Base-by-base conservation (phyloP, 2,888 invertebrate genomes). In the Orgyia antiqua region DNA sequence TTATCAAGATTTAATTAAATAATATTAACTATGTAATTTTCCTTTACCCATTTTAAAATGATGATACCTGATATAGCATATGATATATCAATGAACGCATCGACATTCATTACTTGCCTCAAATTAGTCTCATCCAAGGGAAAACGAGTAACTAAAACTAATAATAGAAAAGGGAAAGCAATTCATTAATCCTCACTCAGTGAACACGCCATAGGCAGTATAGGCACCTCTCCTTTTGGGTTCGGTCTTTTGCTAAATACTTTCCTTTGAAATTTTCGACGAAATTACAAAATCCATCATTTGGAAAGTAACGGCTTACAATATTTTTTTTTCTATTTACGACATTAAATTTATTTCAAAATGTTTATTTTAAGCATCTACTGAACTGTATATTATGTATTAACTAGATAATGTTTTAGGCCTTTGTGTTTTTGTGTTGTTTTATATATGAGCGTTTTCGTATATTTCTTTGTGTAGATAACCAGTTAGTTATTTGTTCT, bases 121-220 rank as follows among this genome's bases (percentile, higher is more conserved):
- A 37, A 50, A 40, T 46, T 42, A 37, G 45, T 55, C 27, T 36
- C 36, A 30, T 39, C 31, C 34, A 17, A 34, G 29, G 31, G 32
- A 33, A 47, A 46, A 35, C 37, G 37, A 47, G 45, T 35, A 43
- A 46, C 45, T 46, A 39, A 46, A 51, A 52, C 57, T 62, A 60
- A 53, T 59, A 54, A 58, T 63, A 58, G 58, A 51, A 60, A 47
- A 51, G 44, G 35, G 37, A 49, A 50, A 50, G 45, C 50, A 58
- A 58, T 62, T 53, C 52, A 62, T 62, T 60, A 54, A 49, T 49
- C 55, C 41, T 46, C 41, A 27, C 30, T 33, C 42, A 23, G 33
- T 34, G 44, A 36, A 29, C 40, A 41, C 44, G 43, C 31, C 31
- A 45, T 44, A 12, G 33, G 26, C 33, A 18, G 27, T n/a, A n/a